Base-by-base conservation (phyloP, 2,113 vertebrate species). In the Cyprinodon variegatus region DNA sequence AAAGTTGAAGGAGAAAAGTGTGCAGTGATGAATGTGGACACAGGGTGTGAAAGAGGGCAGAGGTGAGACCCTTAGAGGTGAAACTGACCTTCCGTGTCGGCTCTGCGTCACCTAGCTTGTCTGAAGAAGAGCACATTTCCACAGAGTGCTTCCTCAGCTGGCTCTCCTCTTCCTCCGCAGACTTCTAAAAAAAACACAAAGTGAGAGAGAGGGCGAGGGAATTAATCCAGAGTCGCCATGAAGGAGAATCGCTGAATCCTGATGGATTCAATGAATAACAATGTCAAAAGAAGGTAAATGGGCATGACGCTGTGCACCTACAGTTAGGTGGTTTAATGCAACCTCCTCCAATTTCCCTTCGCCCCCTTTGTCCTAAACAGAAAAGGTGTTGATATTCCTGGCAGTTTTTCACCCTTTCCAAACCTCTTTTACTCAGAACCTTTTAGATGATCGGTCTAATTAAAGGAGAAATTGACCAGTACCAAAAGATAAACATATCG, bases 11-110 rank as follows among this genome's bases (percentile, higher is more conserved):
- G 72, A 84, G 57, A 77, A 82, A 85, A 78, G 77, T 38, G 43
- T 79, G 87, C 75, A 1, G 57, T 72, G 50, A 72, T 85, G 81
- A 86, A 82, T 77, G 11, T 76, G 61, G 83, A 61, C 76, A 74
- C 62, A 48, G 70, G 46, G 70, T 39, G 85, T 83, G 68, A 77
- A 15, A 15, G 67, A 61, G 66, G 67, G 77, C 48, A 37, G 72
- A 43, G 67, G 65, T 62, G 65, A 63, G 61, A 86, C 86, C 87
- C 84, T 88, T 74, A 77, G 64, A 79, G 78, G 8, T 74, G 84
- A 86, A 2, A 82, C 77, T 81, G 83, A 94, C 93, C 93, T 94
- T 95, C 83, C 81, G 92, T 3, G 63, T 79, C 14, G 88, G 79
- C 39, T 90, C 85, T 14, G 59, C 57, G 12, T 95, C 90, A 3